phyloP scores from a whole-genome alignment of 2,797 vertebrate species.

The Syngnathus rostellatus region DNA sequence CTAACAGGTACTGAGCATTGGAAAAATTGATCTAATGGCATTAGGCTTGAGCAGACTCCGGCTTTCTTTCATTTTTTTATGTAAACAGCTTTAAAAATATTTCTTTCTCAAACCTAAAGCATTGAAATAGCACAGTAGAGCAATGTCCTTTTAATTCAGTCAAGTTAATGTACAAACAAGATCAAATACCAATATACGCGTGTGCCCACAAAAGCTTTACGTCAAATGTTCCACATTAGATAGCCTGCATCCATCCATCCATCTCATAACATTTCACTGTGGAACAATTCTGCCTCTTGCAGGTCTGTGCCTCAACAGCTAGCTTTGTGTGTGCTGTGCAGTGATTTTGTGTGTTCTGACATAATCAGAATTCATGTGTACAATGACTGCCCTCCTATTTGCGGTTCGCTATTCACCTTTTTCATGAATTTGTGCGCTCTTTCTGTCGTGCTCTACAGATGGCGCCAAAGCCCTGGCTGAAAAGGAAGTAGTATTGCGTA shows the following conservation, averaged over 20 bases:
- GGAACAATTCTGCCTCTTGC: neutral
- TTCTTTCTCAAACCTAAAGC: no score
- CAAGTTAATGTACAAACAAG: neutral
- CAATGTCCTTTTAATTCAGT: conserved; percentile 3
- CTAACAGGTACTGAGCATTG: conserved; percentile 12
- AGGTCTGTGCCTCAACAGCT: no score
- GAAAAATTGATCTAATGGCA: conserved; percentile 8
- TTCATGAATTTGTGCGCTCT: neutral
- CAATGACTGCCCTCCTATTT: neutral
- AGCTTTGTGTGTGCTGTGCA: no score
- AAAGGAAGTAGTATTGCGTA: no score
- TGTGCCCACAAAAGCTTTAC: neutral
- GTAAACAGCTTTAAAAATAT: no score
- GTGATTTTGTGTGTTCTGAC: neutral
- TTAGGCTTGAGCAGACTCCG: neutral
- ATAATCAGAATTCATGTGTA: neutral
- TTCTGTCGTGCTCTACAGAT: neutral
- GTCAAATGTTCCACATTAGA: neutral
- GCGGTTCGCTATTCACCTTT: no score
- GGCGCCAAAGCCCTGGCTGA: neutral
- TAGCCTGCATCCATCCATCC: no score
- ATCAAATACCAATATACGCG: neutral
- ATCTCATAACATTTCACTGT: no score
- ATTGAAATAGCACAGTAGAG: no score
- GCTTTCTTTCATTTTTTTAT: neutral